Base-by-base conservation (phyloP, 2,797 vertebrate genomes). In the Xiphorhynchus erythropygius region DNA sequence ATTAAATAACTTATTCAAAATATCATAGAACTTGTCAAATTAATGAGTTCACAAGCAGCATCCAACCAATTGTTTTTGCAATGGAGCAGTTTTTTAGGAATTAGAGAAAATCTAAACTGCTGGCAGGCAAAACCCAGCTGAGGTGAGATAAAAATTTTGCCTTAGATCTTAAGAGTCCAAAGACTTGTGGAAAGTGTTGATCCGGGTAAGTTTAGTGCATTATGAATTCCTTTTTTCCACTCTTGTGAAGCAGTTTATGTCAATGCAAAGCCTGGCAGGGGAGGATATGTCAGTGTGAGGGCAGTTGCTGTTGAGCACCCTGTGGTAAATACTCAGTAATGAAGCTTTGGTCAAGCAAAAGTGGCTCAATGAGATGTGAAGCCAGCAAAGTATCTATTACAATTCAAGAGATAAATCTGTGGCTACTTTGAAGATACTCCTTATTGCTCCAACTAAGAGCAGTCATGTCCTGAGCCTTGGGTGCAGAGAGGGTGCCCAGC, bases 1-100 rank as follows among this genome's bases (percentile, higher is more conserved):
- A 85, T 94, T 94, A 87, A 94, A 76, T 59, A 68, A 84, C 18
- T 86, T 89, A 82, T 68, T 79, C 89, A 90, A 67, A 95, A 60
- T 93, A 77, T 78, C 62, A 21, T 21, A 71, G 78, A 83, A 62
- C 53, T 94, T 80, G 79, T 81, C 55, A 68, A 90, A 94, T 74
- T 22, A 52, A 62, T 46, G 32, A 60, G 87, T 95, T 90, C 81
- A 84, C 56, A 90, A 84, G 68, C 9, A 2, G 12, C 46, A 33
- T 69, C 65, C 75, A 83, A 85, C 39, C 37, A 86, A 52, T 86
- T 95, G 67, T 70, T 92, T 77, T 64, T 59, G 47, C 69, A 68
- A 41, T 32, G 30, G 42, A 85, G 70, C 59, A 82, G 41, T 60
- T 94, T 87, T 85, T 85, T 81, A 80, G 56, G 53, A 64, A 68